These are phyloP conservation scores for Tamandua tetradactyla DNA, from an alignment of 2,797 vertebrate genomes.

Conservation along the genomic window DNA sequence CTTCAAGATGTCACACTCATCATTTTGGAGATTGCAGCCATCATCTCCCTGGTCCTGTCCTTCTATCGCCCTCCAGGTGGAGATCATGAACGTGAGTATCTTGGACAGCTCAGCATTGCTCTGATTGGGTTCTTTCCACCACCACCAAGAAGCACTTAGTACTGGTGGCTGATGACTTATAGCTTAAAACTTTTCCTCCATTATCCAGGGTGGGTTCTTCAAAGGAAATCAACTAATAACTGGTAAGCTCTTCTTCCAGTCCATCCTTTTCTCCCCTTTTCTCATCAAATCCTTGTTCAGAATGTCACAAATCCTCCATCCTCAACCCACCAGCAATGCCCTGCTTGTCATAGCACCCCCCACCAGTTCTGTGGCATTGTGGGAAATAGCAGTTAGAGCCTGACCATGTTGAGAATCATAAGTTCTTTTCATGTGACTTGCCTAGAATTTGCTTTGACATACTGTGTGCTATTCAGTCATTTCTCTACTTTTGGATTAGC, in stretches of 20 bases:
- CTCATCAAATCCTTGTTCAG: neutral
- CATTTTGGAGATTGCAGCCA: conserved; percentile 97
- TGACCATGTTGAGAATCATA: accelerated
- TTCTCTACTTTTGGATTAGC: neutral
- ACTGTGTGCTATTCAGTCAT: neutral
- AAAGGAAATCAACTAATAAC: neutral
- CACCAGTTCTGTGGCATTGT: neutral
- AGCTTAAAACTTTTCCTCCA: neutral
- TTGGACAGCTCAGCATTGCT: accelerated
- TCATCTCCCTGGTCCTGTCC: conserved; percentile 96
- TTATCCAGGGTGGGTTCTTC: neutral
- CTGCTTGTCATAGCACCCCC: neutral
- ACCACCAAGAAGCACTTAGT: neutral
- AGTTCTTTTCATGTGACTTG: neutral
- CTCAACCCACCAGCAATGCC: neutral
- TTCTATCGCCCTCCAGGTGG: conserved; percentile 95
- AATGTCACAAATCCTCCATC: neutral
- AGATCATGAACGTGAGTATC: conserved; percentile 89
- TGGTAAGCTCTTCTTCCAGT: neutral
- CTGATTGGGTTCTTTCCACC: neutral
- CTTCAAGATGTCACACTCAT: conserved; percentile 98
- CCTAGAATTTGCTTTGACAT: neutral
- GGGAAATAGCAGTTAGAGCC: neutral
- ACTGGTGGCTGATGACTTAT: neutral
- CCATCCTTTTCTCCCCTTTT: neutral